Percentiles rank a stretch among this genome's conserved stretches.
Conservation (phyloP, 2,113 vertebrate species). For the Heterochromis multidens region DNA sequence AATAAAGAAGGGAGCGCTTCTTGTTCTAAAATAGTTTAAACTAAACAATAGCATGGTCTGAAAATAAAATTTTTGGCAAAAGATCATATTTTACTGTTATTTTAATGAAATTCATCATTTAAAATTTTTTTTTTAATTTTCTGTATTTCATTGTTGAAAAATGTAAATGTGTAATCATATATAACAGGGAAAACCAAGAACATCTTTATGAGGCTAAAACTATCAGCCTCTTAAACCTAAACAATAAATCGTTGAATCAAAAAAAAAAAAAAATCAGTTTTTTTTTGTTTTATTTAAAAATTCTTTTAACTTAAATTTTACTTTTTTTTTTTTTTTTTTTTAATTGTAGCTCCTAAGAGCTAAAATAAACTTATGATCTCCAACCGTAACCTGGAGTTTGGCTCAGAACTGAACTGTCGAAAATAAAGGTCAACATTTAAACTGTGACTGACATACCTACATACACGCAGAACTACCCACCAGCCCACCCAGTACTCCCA, state of each 20-base stretch:
- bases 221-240: not conserved
- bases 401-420: not conserved
- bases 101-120: not conserved
- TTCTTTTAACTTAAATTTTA: not conserved
- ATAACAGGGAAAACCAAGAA: not conserved
- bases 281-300: not conserved
- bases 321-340: too few species aligned
- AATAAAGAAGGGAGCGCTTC: not conserved
- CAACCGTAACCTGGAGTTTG: not conserved
- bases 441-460: not conserved
- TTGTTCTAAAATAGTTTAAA: not conserved
- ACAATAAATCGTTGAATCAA: not conserved
- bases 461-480: constrained; percentile 1
- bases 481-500: constrained; percentile 41
- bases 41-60: not conserved
- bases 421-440: not conserved
- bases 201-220: not conserved
- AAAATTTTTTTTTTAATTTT: not conserved
- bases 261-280: not conserved
- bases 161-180: not conserved
- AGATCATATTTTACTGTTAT: too few species aligned
- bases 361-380: not conserved
- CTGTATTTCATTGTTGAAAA: not conserved
- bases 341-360: not conserved
- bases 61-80: not conserved